Base-by-base conservation (phyloP, 2,888 invertebrate species). In the Acanthopleura granulata region DNA sequence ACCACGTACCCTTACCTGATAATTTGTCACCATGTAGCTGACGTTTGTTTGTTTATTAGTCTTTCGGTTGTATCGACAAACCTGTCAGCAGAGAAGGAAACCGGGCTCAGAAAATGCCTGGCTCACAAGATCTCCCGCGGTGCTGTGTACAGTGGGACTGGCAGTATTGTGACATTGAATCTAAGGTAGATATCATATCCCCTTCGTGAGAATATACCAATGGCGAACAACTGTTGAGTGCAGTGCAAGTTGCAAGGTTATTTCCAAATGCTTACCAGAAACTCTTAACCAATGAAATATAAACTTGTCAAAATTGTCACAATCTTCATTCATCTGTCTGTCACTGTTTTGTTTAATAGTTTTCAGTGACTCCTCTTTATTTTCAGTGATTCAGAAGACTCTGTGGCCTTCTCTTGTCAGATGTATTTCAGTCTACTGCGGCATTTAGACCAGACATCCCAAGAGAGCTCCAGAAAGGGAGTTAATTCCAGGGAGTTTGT, bases 61-160 rank as follows among this genome's bases (percentile, higher is more conserved):
- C 29, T 66, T 22, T 22, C 27, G 6, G 29, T 66, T 66, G 66
- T 66, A 25, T 66, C 66, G 22, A 66, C 66, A 1, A 66, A 66
- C 25, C 14, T 66, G 66, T 22, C 22, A 22, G 66, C 66, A 66
- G 66, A 66, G 25, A 27, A 66, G 25, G 66, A 66, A 27, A 66
- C 66, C 3, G 66, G 66, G 66, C 29, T 66, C 15, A 66, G 66
- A 25, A 66, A 66, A 27, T 66, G 29, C 14, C 25, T 66, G 66
- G 66, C 66, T 27, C 66, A 66, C 25, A 66, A 66, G 29, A 66
- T 66, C 29, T 66, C 66, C 66, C 18, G 25, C 6, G 66, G 66
- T 16, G 66, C 66, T 27, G 66, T 66, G 22, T 66, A 66, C 66
- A 66, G 66, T 66, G 66, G 66, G 16, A 27, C 66, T 22, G 66